Percentiles rank a stretch among this genome's conserved stretches.
Evolutionary conservation across 2,888 invertebrate species (phyloP).

Genomic region (Tethea ocularis): DNA sequence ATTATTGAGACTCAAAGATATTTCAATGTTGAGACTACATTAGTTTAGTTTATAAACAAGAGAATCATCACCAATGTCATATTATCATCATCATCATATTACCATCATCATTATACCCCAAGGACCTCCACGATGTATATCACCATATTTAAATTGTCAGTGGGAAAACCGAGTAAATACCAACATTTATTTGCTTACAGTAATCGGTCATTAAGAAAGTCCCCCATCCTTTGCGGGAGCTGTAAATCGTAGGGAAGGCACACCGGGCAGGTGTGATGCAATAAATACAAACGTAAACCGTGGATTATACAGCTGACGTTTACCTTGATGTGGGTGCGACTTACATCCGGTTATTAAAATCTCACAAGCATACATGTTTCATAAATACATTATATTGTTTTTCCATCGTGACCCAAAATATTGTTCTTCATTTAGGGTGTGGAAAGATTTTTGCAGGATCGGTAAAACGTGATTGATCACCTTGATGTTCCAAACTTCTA

Average conservation of each 20-base stretch:
- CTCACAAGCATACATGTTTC: not conserved
- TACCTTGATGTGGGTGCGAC: constrained; percentile 56
- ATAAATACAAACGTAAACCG: constrained; percentile 37
- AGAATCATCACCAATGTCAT: too few relatives aligned
- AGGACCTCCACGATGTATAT: too few relatives aligned
- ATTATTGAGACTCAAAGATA: too few relatives aligned
- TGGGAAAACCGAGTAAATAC: not conserved
- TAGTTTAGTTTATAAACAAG: too few relatives aligned
- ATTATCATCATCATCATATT: too few relatives aligned
- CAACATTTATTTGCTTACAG: not conserved
- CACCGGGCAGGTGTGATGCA: constrained; percentile 30
- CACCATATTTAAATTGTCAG: too few relatives aligned
- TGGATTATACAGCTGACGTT: constrained; percentile 58
- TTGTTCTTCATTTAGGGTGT: too few relatives aligned
- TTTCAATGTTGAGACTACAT: too few relatives aligned
- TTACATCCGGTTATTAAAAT: constrained; percentile 24
- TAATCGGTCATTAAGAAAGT: not conserved
- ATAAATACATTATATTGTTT: not conserved
- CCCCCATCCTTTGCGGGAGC: not conserved
- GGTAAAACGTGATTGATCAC: too few relatives aligned
- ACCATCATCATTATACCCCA: too few relatives aligned
- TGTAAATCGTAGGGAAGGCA: not conserved
- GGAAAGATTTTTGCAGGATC: too few relatives aligned
- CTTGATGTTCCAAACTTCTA: too few relatives aligned
- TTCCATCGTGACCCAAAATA: not conserved